Conservation (phyloP, 92 coral and sea anemone genomes). For the Desmophyllum pertusum region DNA sequence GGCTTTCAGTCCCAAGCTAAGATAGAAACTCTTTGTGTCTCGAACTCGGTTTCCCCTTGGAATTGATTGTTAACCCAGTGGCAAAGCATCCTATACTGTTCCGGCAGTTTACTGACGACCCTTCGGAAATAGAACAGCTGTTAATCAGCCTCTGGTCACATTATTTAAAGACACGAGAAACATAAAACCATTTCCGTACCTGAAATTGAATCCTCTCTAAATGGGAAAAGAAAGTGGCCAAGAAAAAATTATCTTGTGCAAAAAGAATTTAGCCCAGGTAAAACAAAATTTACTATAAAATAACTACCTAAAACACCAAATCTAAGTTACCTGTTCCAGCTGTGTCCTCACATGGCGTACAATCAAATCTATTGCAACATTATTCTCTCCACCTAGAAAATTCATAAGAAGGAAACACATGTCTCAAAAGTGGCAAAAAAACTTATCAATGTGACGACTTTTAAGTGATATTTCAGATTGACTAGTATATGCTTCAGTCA, state of each 20-base stretch:
- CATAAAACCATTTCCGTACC: conserved; percentile 50
- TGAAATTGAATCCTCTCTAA: conserved; percentile 88
- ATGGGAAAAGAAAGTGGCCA: conserved; percentile 6
- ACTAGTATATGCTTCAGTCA: too few species aligned
- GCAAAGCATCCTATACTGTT: too few species aligned
- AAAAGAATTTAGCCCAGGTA: neutral
- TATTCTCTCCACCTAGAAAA: conserved; percentile 87
- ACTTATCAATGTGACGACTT: too few species aligned
- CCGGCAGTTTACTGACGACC: too few species aligned
- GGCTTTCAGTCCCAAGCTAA: neutral
- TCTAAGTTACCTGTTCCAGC: conserved; percentile 75
- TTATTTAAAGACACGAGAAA: neutral
- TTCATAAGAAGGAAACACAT: neutral
- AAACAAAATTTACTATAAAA: neutral
- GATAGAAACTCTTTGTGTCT: too few species aligned
- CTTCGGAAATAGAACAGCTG: too few species aligned
- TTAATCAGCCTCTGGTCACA: neutral
- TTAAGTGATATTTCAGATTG: too few species aligned
- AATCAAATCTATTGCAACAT: conserved; percentile 93
- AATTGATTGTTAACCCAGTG: too few species aligned
- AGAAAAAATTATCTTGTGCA: neutral
- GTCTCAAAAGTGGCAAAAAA: neutral
- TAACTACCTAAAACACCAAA: neutral
- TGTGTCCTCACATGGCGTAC: conserved; percentile 93
- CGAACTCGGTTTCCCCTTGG: too few species aligned